Evolutionary conservation across 2,888 invertebrate genomes (phyloP).

Genomic region (Apantesis nais): DNA sequence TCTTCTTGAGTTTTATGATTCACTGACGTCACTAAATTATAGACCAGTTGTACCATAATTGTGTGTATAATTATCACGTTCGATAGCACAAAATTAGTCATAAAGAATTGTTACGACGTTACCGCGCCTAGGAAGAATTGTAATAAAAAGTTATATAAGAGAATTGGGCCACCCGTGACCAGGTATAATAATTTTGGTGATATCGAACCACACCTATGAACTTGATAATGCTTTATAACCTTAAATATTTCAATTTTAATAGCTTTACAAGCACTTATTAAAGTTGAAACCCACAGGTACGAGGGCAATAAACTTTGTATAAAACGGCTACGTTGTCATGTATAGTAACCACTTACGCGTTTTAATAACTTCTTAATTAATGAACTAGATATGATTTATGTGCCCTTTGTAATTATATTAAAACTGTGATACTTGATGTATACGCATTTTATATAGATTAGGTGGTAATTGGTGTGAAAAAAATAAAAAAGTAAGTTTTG

Average conservation of each 20-base stretch:
- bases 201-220: conserved; percentile 1
- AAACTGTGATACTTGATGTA: neutral
- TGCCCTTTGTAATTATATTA: neutral
- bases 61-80: neutral
- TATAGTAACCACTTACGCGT: conserved; percentile 13
- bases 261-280: conserved; percentile 8
- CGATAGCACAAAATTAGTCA: neutral
- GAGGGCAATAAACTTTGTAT: conserved; percentile 12
- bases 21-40: neutral
- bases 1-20: neutral
- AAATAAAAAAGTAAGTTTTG: neutral
- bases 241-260: conserved; percentile 11
- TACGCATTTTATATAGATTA: neutral
- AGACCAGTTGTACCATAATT: neutral
- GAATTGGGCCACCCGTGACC: neutral
- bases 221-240: neutral
- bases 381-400: conserved; percentile 11
- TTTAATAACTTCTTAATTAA: conserved; percentile 21
- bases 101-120: neutral
- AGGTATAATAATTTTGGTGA: neutral
- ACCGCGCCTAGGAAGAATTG: neutral
- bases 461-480: neutral
- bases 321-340: conserved; percentile 13
- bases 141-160: neutral
- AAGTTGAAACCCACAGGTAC: conserved; percentile 10